phyloP scores from a whole-genome alignment of 2,797 vertebrate genomes.

The Orientallactaga sibirica region DNA sequence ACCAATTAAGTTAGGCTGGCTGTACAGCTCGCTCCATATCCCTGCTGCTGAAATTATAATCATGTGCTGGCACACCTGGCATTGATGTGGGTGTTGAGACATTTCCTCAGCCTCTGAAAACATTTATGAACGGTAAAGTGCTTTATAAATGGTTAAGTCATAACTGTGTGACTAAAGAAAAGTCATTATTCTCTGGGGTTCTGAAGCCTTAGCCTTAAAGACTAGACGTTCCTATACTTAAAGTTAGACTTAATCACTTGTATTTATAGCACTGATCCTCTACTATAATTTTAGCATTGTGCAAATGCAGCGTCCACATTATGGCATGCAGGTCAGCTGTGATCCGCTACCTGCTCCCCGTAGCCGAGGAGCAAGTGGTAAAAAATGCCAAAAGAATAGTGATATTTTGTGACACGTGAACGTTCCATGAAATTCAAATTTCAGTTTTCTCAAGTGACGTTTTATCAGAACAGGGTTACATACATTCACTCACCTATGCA shows the following conservation, averaged over 20 bases:
- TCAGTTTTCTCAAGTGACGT: constrained; percentile 10
- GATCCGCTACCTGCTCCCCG: neutral
- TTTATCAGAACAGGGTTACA: neutral
- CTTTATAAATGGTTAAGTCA: constrained; percentile 12
- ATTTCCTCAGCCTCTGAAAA: too few species aligned
- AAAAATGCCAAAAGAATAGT: constrained; percentile 1
- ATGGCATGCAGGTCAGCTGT: neutral
- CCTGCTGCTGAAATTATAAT: neutral
- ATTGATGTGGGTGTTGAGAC: neutral
- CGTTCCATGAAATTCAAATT: constrained; percentile 55
- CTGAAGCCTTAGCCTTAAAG: constrained; percentile 26
- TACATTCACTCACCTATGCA: neutral
- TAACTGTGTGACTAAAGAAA: constrained; percentile 47
- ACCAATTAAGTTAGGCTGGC: neutral
- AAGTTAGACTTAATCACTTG: constrained; percentile 33
- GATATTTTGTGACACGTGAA: constrained; percentile 35
- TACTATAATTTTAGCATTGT: constrained; percentile 30
- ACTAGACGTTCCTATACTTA: constrained; percentile 37
- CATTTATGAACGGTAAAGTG: neutral
- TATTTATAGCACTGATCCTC: constrained; percentile 20
- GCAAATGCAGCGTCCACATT: constrained; percentile 15
- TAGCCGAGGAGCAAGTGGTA: neutral
- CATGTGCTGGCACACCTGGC: neutral
- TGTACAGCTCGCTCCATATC: neutral
- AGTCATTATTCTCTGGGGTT: constrained; percentile 11